phyloP scores from a whole-genome alignment of 2,888 invertebrate species.

The Cremastinae sp. region DNA sequence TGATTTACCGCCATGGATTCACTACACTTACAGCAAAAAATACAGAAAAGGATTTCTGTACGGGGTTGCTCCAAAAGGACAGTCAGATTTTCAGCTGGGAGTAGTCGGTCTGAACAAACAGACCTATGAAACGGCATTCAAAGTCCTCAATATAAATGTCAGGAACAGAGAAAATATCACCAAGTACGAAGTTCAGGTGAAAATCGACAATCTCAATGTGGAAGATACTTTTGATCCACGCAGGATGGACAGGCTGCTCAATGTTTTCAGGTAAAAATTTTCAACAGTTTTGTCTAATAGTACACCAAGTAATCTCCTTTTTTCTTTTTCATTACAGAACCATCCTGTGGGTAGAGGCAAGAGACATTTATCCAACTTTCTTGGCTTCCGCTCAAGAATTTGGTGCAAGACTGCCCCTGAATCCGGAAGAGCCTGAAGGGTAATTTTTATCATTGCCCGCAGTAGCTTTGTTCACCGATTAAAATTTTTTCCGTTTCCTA shows the following conservation, averaged over 20 bases:
- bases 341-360: conserved; percentile 90
- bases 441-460: conserved; percentile 75
- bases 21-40: conserved; percentile 90
- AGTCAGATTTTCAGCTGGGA: conserved; percentile 84
- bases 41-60: conserved; percentile 91
- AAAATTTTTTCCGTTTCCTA: conserved; percentile 1
- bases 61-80: conserved; percentile 89
- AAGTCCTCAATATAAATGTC: conserved; percentile 85
- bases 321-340: conserved; percentile 78
- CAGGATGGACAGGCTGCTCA: conserved; percentile 88
- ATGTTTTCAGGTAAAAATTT: conserved; percentile 86
- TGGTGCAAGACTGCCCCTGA: conserved; percentile 90
- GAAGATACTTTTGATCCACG: conserved; percentile 91
- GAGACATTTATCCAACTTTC: conserved; percentile 89
- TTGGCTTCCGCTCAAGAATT: conserved; percentile 92
- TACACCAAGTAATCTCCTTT: too few species aligned
- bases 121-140: conserved; percentile 88
- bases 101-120: conserved; percentile 89
- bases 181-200: conserved; percentile 90
- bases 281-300: too few species aligned
- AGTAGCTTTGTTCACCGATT: conserved; percentile 14
- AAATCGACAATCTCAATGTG: conserved; percentile 94
- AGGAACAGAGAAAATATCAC: conserved; percentile 86
- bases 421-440: conserved; percentile 94
- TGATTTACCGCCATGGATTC: conserved; percentile 93